A percentile compares a stretch with the other conserved stretches of the same genome.
Evolutionary conservation across 1,140 invertebrate genomes (phyloP).

Genomic region (Andricus grossulariae): DNA sequence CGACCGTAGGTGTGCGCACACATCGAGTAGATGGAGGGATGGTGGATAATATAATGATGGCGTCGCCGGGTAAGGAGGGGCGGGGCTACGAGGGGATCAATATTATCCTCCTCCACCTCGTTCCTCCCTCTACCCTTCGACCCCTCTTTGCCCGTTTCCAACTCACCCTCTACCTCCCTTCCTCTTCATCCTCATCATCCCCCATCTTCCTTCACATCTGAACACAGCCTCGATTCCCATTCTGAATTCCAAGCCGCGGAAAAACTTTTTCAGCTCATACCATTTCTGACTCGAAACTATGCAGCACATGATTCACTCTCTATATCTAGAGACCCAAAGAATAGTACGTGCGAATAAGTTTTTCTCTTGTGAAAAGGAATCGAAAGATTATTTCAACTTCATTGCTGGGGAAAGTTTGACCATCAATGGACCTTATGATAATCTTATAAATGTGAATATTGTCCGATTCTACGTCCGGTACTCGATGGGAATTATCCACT

Average conservation of each 20-base stretch:
- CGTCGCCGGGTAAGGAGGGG: slow-evolving; percentile 73
- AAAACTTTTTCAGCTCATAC: slow-evolving; percentile 29
- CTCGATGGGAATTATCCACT: too few species aligned
- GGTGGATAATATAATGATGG: slow-evolving; percentile 78
- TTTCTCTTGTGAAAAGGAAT: neutral
- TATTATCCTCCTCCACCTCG: slow-evolving; percentile 74
- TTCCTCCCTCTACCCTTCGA: slow-evolving; percentile 58
- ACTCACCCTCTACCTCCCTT: slow-evolving; percentile 44
- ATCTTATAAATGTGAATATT: neutral
- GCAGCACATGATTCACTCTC: slow-evolving; percentile 35
- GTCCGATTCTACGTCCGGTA: too few species aligned
- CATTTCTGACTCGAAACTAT: slow-evolving; percentile 37
- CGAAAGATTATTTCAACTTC: slow-evolving; percentile 1
- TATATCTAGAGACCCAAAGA: slow-evolving; percentile 19
- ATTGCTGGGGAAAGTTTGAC: neutral
- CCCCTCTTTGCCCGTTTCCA: slow-evolving; percentile 50
- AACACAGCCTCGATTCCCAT: slow-evolving; percentile 19
- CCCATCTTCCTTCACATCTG: slow-evolving; percentile 37
- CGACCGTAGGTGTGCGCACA: slow-evolving; percentile 52
- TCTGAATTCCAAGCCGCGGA: slow-evolving; percentile 22
- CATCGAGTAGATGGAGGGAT: slow-evolving; percentile 70
- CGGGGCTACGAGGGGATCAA: slow-evolving; percentile 76
- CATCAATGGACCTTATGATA: neutral
- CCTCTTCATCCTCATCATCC: slow-evolving; percentile 51
- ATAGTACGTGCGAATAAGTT: slow-evolving; percentile 26